Base-by-base conservation (phyloP, 35 echinoderm and acorn worm species). In the Eucidaris tribuloides region DNA sequence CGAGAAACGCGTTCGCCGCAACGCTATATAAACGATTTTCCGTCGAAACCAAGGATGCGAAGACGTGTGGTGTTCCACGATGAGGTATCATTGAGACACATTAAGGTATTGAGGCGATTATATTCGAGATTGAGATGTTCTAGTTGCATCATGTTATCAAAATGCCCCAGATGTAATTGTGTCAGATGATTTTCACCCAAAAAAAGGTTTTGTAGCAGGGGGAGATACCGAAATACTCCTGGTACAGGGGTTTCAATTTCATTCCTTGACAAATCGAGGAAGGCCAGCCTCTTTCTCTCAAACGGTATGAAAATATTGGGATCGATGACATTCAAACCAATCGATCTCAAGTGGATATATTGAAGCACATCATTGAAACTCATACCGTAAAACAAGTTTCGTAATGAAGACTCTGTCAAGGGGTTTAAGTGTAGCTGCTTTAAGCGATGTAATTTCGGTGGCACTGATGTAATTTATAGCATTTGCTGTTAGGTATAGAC, bases 1-100 rank as follows among this genome's bases (percentile, higher is more conserved):
- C 68, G 7, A 74, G 41, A 44, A 74, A 74, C 4, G 37, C 68
- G 41, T 74, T 74, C 6, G 14, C 68, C 37, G 68, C 35, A 44
- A 74, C 24, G 25, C 37, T 74, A 44, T 74, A 27, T 40, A 74
- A 74, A 42, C 68, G 68, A 40, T 74, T 74, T 44, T 25, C 18
- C 38, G 68, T 40, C 37, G 44, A n/a, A 32, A 35, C 44, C 44
- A 5, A 74, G 9, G 24, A 36, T 44, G 68, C 11, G 38, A 14
- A 74, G 68, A 17, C 17, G 68, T 35, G 68, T 41, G 1, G 11
- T 36, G 37, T 42, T 74, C 68, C 68, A 44, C 1, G 15, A 22
- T 7, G 68, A 35, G 0, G 31, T 15, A 31, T 31, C 4, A 40
- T 17, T 38, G 22, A 74, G 37, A 0, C 35, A 0, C 0, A 42